These are phyloP conservation scores for Lymantria monacha DNA, from an alignment of 2,888 invertebrate species.

Conservation along the genomic window DNA sequence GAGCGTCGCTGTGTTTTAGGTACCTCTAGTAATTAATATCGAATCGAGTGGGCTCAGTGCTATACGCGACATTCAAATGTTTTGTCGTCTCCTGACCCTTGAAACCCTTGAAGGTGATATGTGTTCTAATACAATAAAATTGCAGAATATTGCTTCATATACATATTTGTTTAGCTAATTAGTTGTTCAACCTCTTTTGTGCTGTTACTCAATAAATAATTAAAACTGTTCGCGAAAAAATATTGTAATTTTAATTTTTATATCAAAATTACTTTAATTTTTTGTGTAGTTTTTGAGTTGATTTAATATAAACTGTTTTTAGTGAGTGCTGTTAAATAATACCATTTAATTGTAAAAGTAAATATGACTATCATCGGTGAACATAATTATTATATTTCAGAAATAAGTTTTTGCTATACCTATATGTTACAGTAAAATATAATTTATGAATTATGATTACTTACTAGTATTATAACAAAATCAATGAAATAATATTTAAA, in stretches of 20 bases:
- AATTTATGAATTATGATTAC: too few species aligned
- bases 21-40: constrained; percentile 36
- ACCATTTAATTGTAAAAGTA: background rate
- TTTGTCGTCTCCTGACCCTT: constrained; percentile 48
- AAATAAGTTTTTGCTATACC: background rate
- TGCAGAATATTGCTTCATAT: constrained; percentile 20
- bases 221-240: constrained; percentile 18
- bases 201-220: background rate
- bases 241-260: background rate
- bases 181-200: background rate
- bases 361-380: background rate
- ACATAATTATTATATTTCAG: too few species aligned
- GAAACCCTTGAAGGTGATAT: constrained; percentile 35
- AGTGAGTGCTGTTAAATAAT: background rate
- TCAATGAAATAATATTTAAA: background rate
- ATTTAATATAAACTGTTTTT: background rate
- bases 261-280: background rate
- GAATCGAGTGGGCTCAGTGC: constrained; percentile 48
- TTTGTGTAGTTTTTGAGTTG: background rate
- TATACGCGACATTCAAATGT: constrained; percentile 48
- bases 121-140: constrained; percentile 18
- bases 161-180: background rate
- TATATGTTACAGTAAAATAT: too few species aligned
- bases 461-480: background rate
- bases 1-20: constrained; percentile 55